Percentiles rank a stretch among this genome's conserved stretches.
phyloP scores from a whole-genome alignment of 2,797 vertebrate genomes.

The Cottoperca gobio region DNA sequence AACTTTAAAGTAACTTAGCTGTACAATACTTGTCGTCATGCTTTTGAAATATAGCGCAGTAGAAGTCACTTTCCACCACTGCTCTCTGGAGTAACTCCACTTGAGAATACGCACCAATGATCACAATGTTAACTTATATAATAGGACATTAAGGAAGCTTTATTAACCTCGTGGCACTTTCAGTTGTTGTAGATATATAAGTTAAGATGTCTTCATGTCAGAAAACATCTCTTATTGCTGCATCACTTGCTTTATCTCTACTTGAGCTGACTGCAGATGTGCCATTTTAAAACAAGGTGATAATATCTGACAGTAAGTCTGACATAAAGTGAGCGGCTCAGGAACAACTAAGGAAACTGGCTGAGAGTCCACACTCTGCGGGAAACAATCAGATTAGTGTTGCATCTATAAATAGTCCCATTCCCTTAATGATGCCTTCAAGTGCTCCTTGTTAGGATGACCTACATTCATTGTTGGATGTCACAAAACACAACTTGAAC shows the following conservation, averaged over 20 bases:
- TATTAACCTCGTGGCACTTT: too few species aligned
- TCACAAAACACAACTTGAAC: background rate
- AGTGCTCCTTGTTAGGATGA: slow-evolving; percentile 45
- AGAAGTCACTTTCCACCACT: too few species aligned
- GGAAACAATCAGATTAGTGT: slow-evolving; percentile 14
- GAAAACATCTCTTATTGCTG: too few species aligned
- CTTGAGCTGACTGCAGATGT: background rate
- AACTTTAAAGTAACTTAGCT: too few species aligned
- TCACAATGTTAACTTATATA: background rate
- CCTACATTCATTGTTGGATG: slow-evolving; percentile 31
- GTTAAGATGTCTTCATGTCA: too few species aligned
- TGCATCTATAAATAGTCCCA: slow-evolving; percentile 58
- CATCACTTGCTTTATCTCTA: background rate
- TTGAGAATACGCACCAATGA: background rate
- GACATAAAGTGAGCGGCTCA: background rate
- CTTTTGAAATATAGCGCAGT: too few species aligned
- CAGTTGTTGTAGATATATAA: too few species aligned
- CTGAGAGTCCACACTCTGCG: slow-evolving; percentile 29
- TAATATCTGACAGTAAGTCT: background rate
- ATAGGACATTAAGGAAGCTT: too few species aligned
- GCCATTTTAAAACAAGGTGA: background rate
- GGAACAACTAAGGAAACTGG: slow-evolving; percentile 25
- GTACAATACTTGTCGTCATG: too few species aligned
- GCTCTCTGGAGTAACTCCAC: too few species aligned
- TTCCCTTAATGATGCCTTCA: slow-evolving; percentile 45